These are phyloP conservation scores for Phengaris alcon DNA, from an alignment of 2,888 invertebrate species.

Conservation along the genomic window DNA sequence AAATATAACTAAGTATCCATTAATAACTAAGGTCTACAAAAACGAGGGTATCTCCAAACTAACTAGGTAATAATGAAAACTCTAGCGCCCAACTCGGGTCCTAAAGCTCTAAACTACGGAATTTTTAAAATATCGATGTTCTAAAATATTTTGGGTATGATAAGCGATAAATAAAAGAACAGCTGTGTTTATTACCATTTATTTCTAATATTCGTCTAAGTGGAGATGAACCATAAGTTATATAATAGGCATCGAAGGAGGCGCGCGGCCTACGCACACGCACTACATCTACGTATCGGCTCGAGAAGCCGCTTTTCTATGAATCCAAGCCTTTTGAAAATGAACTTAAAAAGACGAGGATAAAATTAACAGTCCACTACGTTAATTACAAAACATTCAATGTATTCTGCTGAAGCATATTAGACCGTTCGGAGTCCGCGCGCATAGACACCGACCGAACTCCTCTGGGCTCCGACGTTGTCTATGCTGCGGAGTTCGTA, in stretches of 20 bases:
- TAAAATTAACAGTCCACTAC: slow-evolving; percentile 29
- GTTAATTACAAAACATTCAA: slow-evolving; percentile 32
- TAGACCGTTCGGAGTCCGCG: slow-evolving; percentile 47
- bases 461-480: slow-evolving; percentile 33
- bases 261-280: slow-evolving; percentile 65
- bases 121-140: slow-evolving; percentile 50
- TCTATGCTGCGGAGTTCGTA: slow-evolving; percentile 54
- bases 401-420: slow-evolving; percentile 36
- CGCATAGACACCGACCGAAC: slow-evolving; percentile 45
- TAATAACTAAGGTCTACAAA: slow-evolving; percentile 43
- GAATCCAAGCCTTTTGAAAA: slow-evolving; percentile 38
- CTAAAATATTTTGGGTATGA: slow-evolving; percentile 59
- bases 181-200: slow-evolving; percentile 74
- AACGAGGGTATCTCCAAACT: slow-evolving; percentile 46
- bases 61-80: slow-evolving; percentile 40
- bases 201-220: slow-evolving; percentile 73
- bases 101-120: slow-evolving; percentile 60
- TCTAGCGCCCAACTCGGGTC: slow-evolving; percentile 61
- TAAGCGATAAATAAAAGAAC: slow-evolving; percentile 77
- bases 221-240: slow-evolving; percentile 73
- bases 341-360: slow-evolving; percentile 29
- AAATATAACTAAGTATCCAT: slow-evolving; percentile 39
- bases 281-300: slow-evolving; percentile 52
- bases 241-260: slow-evolving; percentile 60
- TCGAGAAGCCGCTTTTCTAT: slow-evolving; percentile 38